A percentile compares a stretch with the other conserved stretches of the same genome.
These are phyloP conservation scores for Cochlearius cochlearius DNA, from an alignment of 2,113 vertebrate species.

Conservation along the genomic window DNA sequence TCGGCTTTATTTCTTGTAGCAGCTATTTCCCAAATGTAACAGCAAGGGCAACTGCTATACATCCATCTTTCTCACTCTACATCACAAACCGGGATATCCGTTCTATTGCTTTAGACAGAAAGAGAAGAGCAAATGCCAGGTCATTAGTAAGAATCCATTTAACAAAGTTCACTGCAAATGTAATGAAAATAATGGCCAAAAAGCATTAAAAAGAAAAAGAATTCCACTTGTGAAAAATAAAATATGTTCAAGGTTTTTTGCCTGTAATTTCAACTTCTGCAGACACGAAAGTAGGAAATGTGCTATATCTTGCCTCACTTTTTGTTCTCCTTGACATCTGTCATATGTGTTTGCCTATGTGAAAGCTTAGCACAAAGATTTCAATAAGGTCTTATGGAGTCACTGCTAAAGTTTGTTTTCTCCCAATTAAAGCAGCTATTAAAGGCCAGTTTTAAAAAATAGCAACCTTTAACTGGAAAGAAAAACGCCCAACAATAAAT, in stretches of 20 bases:
- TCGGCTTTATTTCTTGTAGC: background rate
- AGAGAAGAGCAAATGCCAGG: slow-evolving; percentile 6
- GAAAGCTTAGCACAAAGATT: slow-evolving; percentile 20
- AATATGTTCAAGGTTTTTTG: background rate
- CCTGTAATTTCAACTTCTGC: background rate
- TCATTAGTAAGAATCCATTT: background rate
- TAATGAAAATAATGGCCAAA: slow-evolving; percentile 32
- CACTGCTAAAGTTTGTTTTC: slow-evolving; percentile 56
- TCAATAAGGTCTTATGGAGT: slow-evolving; percentile 33
- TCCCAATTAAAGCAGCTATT: slow-evolving; percentile 68
- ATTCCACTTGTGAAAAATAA: slow-evolving; percentile 15
- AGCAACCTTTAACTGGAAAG: slow-evolving; percentile 64
- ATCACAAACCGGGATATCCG: background rate
- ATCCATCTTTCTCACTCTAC: background rate
- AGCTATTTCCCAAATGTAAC: slow-evolving; percentile 7
- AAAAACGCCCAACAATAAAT: slow-evolving; percentile 55
- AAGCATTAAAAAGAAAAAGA: background rate
- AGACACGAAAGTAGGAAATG: background rate
- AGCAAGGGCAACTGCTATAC: background rate
- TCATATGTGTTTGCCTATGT: background rate
- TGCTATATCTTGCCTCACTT: background rate
- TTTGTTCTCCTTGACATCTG: background rate
- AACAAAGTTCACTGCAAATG: slow-evolving; percentile 18
- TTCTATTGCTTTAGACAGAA: background rate
- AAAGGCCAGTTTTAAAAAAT: slow-evolving; percentile 35